Conservation (phyloP, 92 coral and sea anemone genomes). For the Epizoanthus illoricatus region DNA sequence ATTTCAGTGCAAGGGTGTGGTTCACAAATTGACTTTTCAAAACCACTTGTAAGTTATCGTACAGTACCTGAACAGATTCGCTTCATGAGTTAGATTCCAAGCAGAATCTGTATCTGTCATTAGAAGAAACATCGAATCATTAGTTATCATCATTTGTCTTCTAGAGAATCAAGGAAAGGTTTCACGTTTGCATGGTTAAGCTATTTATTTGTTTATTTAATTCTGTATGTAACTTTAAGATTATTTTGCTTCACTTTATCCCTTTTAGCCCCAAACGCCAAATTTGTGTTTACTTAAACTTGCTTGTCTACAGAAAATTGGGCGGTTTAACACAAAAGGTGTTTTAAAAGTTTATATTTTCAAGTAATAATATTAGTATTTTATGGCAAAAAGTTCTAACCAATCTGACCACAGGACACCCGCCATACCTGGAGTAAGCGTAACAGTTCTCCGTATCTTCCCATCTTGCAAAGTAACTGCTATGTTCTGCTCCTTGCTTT, state of each 20-base stretch:
- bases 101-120: constrained; percentile 40
- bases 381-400: neutral
- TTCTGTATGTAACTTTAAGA: too few relatives aligned
- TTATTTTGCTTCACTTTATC: too few relatives aligned
- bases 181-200: too few relatives aligned
- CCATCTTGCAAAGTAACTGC: constrained; percentile 30
- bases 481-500: constrained; percentile 5
- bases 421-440: constrained; percentile 13
- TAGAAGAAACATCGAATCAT: neutral
- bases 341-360: too few relatives aligned
- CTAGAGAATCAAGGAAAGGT: neutral
- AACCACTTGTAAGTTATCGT: neutral
- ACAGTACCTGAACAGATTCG: constrained; percentile 60
- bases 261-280: too few relatives aligned
- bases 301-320: too few relatives aligned
- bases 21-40: too few relatives aligned
- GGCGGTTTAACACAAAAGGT: too few relatives aligned
- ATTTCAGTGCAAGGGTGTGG: too few relatives aligned
- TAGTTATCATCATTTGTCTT: neutral
- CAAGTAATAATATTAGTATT: too few relatives aligned
- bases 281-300: too few relatives aligned
- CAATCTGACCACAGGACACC: neutral
- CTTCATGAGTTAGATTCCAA: constrained; percentile 56
- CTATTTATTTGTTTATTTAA: too few relatives aligned
- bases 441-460: constrained; percentile 24